Evolutionary conservation across 2,113 vertebrate species (phyloP).

Genomic region (Baryphthengus martii): DNA sequence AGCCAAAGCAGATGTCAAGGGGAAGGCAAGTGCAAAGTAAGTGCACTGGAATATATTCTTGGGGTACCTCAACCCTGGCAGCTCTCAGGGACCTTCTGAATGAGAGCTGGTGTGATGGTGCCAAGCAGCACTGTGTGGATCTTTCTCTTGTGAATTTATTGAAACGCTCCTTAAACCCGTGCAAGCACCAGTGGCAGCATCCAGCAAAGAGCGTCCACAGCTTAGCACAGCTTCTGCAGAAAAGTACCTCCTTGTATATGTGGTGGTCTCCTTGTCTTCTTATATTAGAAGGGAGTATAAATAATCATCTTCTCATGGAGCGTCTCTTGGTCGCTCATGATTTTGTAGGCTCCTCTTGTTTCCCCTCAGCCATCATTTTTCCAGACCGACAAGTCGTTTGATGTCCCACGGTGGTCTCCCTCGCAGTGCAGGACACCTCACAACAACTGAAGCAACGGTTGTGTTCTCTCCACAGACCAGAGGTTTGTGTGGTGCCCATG

Average conservation of each 20-base stretch:
- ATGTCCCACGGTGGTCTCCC: neutral
- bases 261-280: neutral
- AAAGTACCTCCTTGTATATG: neutral
- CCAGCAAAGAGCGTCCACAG: neutral
- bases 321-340: neutral
- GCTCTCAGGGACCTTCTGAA: neutral
- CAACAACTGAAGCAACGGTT: neutral
- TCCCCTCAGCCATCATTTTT: neutral
- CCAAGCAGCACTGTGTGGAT: too few species aligned
- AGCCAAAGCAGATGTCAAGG: neutral
- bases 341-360: neutral
- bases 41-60: neutral
- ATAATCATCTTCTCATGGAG: neutral
- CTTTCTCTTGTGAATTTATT: neutral
- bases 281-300: neutral
- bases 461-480: neutral
- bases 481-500: accelerated
- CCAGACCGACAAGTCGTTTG: neutral
- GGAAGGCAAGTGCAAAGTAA: neutral
- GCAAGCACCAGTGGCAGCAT: neutral
- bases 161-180: neutral
- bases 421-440: neutral
- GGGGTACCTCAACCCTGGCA: neutral
- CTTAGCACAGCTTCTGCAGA: neutral
- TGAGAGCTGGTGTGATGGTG: accelerated